These are phyloP conservation scores for Thymelicus acteon DNA, from an alignment of 2,888 invertebrate genomes.

Conservation along the genomic window DNA sequence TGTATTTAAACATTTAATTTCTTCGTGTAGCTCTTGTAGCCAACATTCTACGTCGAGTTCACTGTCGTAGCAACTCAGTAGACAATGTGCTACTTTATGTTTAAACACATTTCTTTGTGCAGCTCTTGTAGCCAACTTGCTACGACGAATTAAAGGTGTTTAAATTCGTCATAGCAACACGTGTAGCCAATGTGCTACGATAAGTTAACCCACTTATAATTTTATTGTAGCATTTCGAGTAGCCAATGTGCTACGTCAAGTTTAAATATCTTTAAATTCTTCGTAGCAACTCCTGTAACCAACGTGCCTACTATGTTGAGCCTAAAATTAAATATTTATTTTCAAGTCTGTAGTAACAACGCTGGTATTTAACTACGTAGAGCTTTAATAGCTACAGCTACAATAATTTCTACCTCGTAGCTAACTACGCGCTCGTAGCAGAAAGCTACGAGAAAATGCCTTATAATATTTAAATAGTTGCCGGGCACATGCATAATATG, in stretches of 20 bases:
- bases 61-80: neutral
- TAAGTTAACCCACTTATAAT: too few relatives aligned
- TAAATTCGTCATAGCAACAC: too few relatives aligned
- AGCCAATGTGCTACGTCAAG: neutral
- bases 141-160: too few relatives aligned
- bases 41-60: neutral
- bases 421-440: neutral
- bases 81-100: too few relatives aligned
- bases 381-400: neutral
- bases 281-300: too few relatives aligned
- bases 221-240: neutral
- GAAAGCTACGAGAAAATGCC: neutral
- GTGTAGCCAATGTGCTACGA: too few relatives aligned
- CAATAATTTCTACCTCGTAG: neutral
- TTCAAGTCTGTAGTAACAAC: neutral
- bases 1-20: neutral
- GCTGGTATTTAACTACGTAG: neutral
- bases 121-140: too few relatives aligned
- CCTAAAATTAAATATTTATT: too few relatives aligned
- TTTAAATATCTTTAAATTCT: neutral
- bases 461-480: neutral
- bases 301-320: too few relatives aligned
- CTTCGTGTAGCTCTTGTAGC: neutral
- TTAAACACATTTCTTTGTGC: too few relatives aligned
- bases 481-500: too few relatives aligned